Evolutionary conservation across 2,797 vertebrate species (phyloP).

Genomic region (Setipinna tenuifilis): DNA sequence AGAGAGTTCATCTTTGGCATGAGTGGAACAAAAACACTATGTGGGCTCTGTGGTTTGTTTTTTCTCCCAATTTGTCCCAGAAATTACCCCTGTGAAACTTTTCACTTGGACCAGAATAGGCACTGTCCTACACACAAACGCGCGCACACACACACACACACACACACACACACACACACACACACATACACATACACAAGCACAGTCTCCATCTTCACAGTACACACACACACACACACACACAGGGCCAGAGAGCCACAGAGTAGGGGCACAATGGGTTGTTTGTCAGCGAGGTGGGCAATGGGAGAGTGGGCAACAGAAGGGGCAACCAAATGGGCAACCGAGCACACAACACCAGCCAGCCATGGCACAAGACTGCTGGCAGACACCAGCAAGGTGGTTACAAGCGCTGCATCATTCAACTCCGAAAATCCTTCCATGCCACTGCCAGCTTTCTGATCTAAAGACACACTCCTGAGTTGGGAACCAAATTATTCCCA

Average conservation of each 20-base stretch:
- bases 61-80: constrained; percentile 18
- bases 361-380: constrained; percentile 35
- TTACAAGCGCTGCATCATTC: background rate
- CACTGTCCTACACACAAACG: background rate
- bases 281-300: constrained; percentile 38
- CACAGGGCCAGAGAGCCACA: constrained; percentile 23
- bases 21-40: background rate
- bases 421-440: background rate
- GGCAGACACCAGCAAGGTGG: constrained; percentile 33
- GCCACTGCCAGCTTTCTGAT: background rate
- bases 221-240: background rate
- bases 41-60: background rate
- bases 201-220: constrained; percentile 30
- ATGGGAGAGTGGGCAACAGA: constrained; percentile 30
- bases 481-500: background rate
- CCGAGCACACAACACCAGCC: constrained; percentile 31
- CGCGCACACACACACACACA: too few species aligned
- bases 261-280: constrained; percentile 38
- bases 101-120: background rate
- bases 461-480: constrained; percentile 1
- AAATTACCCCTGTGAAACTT: constrained; percentile 6
- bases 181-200: background rate
- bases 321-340: constrained; percentile 6
- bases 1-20: background rate
- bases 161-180: too few species aligned